Conservation (phyloP, 2,797 vertebrate genomes). For the Lemur catta region DNA sequence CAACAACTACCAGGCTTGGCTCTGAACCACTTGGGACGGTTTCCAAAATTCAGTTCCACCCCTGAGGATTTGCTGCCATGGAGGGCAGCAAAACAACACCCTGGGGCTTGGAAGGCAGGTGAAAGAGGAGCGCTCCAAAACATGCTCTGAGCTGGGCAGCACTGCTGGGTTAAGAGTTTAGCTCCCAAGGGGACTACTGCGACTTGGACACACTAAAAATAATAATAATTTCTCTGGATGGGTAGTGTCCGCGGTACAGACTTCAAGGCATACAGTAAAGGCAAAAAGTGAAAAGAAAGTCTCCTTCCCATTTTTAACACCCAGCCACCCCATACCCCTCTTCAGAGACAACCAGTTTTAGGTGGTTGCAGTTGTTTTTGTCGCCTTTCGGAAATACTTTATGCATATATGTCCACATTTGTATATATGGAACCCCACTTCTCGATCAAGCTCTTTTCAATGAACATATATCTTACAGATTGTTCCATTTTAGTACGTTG, state of each 20-base stretch:
- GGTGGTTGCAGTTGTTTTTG: background rate
- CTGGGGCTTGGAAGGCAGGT: background rate
- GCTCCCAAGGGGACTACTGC: background rate
- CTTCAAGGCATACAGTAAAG: background rate
- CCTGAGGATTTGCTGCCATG: constrained; percentile 59
- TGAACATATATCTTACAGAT: background rate
- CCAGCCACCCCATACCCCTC: no score
- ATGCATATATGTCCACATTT: no score
- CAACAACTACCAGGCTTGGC: constrained; percentile 54
- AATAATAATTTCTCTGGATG: background rate
- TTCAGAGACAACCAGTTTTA: background rate
- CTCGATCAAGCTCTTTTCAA: background rate
- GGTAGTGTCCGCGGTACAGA: background rate
- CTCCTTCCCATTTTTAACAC: background rate
- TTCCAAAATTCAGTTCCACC: constrained; percentile 49
- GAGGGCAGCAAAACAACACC: constrained; percentile 52
- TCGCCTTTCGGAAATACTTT: background rate
- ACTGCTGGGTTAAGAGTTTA: background rate
- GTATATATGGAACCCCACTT: background rate
- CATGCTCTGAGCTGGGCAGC: background rate
- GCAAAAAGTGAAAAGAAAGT: background rate
- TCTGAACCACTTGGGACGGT: constrained; percentile 16
- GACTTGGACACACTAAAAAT: background rate
- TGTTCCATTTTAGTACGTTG: background rate
- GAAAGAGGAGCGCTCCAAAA: background rate